These are phyloP conservation scores for Zosterops hypoxanthus DNA, from an alignment of 2,113 vertebrate species.

Conservation along the genomic window DNA sequence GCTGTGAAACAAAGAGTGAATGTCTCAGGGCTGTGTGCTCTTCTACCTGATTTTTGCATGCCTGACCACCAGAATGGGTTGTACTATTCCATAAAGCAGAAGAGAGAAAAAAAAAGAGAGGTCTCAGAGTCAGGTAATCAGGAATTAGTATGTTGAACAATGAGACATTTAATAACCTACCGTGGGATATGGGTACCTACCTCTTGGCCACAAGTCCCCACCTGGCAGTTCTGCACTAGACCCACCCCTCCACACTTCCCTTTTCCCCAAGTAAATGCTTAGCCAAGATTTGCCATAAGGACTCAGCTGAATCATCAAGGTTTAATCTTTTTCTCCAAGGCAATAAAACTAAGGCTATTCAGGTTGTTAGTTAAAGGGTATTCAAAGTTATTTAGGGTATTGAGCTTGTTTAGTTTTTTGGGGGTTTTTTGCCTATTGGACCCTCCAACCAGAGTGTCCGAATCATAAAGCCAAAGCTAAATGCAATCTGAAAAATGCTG, in stretches of 20 bases:
- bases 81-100: background rate
- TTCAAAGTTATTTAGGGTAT: background rate
- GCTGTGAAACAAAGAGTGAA: background rate
- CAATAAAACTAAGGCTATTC: background rate
- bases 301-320: background rate
- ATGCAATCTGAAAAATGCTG: background rate
- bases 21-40: background rate
- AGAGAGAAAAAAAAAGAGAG: background rate
- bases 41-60: background rate
- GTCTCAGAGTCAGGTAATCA: background rate
- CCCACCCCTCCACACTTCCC: background rate
- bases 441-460: background rate
- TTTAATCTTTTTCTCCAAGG: background rate
- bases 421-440: background rate
- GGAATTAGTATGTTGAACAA: background rate
- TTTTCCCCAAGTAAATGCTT: background rate
- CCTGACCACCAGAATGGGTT: background rate
- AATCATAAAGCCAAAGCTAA: background rate
- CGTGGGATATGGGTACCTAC: background rate
- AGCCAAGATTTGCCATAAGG: background rate
- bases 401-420: background rate
- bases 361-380: background rate
- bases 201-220: background rate
- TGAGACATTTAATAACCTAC: background rate
- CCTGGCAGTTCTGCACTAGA: background rate